Conservation (phyloP, 2,888 invertebrate species). For the Thera britannica region DNA sequence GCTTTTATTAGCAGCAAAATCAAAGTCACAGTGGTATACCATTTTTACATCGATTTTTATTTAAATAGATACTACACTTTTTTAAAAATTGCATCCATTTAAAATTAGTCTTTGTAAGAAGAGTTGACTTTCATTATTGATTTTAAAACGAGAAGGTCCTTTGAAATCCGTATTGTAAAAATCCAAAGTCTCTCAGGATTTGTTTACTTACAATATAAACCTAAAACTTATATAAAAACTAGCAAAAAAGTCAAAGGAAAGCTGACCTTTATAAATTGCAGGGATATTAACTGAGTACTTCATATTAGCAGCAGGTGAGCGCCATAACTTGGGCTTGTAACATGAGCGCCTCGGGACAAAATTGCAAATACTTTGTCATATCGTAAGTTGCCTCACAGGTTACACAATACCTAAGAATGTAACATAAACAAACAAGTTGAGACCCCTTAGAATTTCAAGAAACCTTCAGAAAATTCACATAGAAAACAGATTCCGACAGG, state of each 20-base stretch:
- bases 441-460: constrained; percentile 73
- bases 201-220: no score
- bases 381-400: constrained; percentile 51
- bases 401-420: constrained; percentile 67
- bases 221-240: not conserved
- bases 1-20: no score
- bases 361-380: constrained; percentile 67
- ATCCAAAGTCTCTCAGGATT: no score
- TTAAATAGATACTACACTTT: no score
- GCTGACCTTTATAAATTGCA: constrained; percentile 34
- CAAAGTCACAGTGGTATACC: no score
- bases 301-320: constrained; percentile 67
- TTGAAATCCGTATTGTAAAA: no score
- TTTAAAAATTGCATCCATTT: no score
- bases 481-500: constrained; percentile 11
- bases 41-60: no score
- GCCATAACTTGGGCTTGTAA: constrained; percentile 60
- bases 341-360: constrained; percentile 56
- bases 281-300: constrained; percentile 52
- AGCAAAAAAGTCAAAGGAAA: constrained; percentile 23
- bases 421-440: constrained; percentile 74
- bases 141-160: no score
- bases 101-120: no score
- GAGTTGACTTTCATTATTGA: no score
- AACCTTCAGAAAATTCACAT: constrained; percentile 48